Base-by-base conservation (phyloP, 2,113 vertebrate species). In the Balaenoptera acutorostrata region DNA sequence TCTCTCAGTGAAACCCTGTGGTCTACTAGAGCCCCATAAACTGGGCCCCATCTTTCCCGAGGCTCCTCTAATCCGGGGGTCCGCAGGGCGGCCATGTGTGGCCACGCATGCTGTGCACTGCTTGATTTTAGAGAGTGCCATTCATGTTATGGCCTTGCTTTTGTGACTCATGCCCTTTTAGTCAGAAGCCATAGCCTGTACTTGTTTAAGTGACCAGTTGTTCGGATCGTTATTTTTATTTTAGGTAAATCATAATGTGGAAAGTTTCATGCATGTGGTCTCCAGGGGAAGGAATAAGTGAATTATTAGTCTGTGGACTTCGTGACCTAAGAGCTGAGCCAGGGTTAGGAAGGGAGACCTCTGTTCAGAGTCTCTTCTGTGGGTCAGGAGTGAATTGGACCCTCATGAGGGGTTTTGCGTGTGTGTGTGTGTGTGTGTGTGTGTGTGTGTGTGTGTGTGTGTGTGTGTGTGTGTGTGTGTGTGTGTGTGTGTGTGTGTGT, bases 221-320 rank as follows among this genome's bases (percentile, higher is more conserved):
- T 1, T 49, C 27, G 52, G 39, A 31, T 55, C 25, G 6, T 68
- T 77, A n/a, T 74, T 93, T 95, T 92, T 44, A 44, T 59, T 86
- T 64, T 64, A 57, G 12, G n/a, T 25, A 68, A 41, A 66, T 55
- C 33, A 25, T 41, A n/a, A 68, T 82, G 25, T n/a, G 6, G 44
- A 59, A 72, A 49, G 31, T 6, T 59, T 95, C 8, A 46, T 4
- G 20, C 14, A 13, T 66, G 41, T 49, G 49, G 11, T 85, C 18
- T 52, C 71, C 5, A 82, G 46, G 31, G 55, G 31, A 87, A 64
- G 33, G 64, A 66, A 78, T 29, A 57, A 96, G 7, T 27, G 12
- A 97, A 84, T 36, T 82, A 27, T n/a, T 46, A 66, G 27, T 72
- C 39, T 89, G 5, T 57, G 52, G 27, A 55, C n/a, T 69, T 81